Evolutionary conservation across 2,797 vertebrate species (phyloP).

Genomic region (Microctenopoma lineatum): DNA sequence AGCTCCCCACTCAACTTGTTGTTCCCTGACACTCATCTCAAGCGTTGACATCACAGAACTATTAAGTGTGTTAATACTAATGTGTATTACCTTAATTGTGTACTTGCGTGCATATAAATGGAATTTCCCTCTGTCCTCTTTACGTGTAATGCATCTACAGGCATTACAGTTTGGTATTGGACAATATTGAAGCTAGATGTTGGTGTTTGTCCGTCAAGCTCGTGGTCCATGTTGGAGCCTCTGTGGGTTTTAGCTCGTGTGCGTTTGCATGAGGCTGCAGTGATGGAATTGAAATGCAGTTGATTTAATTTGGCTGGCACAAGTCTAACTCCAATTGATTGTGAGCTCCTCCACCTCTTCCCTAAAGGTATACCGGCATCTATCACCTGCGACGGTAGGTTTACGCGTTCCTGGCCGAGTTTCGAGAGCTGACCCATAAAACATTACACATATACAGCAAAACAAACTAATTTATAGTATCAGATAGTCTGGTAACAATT

Average conservation of each 20-base stretch:
- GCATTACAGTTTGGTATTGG: conserved; percentile 28
- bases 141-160: conserved; percentile 16
- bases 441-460: conserved; percentile 27
- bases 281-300: conserved; percentile 72
- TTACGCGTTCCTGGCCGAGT: conserved; percentile 51
- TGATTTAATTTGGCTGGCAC: conserved; percentile 73
- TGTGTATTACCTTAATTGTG: conserved; percentile 5
- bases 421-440: background rate
- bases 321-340: conserved; percentile 70
- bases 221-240: conserved; percentile 52
- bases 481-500: conserved; percentile 3
- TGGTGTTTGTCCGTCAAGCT: conserved; percentile 44
- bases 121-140: conserved; percentile 2
- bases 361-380: conserved; percentile 59
- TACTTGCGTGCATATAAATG: conserved; percentile 5
- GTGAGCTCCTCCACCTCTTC: conserved; percentile 37
- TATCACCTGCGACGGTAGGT: conserved; percentile 54
- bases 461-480: conserved; percentile 7
- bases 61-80: background rate
- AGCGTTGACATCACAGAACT: background rate
- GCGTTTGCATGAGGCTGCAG: conserved; percentile 48
- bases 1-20: background rate
- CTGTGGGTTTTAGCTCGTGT: conserved; percentile 18
- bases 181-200: conserved; percentile 45
- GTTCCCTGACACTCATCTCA: background rate